Conservation (phyloP, 1,140 invertebrate genomes). For the Aphidius gifuensis region DNA sequence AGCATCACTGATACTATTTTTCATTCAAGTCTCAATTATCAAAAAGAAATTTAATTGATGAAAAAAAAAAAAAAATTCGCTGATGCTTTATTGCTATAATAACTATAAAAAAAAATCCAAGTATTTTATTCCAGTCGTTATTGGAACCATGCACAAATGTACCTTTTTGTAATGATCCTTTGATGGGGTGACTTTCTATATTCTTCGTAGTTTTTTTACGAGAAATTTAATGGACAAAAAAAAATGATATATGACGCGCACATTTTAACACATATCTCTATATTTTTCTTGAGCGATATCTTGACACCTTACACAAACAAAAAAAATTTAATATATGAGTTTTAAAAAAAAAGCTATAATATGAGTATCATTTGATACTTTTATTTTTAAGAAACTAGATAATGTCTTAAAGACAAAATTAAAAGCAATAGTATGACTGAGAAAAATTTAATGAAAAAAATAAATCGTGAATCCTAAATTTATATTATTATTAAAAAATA, state of each 20-base stretch:
- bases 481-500: no score
- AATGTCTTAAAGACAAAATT: no score
- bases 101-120: background rate
- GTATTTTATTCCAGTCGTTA: conserved; percentile 14
- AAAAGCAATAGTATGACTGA: no score
- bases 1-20: conserved; percentile 2
- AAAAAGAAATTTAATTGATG: background rate
- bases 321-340: no score
- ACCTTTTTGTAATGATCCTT: conserved; percentile 10
- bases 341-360: no score
- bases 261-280: conserved; percentile 10
- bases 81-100: background rate
- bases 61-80: background rate
- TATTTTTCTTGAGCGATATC: background rate
- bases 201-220: conserved; percentile 16
- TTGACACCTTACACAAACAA: no score
- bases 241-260: conserved; percentile 1
- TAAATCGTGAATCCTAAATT: no score
- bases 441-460: no score
- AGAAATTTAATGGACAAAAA: background rate
- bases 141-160: conserved; percentile 17
- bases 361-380: no score
- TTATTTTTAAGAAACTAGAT: no score
- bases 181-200: background rate
- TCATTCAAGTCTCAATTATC: background rate